Conservation (phyloP, 1,140 invertebrate genomes). For the Achatina immaculata region DNA sequence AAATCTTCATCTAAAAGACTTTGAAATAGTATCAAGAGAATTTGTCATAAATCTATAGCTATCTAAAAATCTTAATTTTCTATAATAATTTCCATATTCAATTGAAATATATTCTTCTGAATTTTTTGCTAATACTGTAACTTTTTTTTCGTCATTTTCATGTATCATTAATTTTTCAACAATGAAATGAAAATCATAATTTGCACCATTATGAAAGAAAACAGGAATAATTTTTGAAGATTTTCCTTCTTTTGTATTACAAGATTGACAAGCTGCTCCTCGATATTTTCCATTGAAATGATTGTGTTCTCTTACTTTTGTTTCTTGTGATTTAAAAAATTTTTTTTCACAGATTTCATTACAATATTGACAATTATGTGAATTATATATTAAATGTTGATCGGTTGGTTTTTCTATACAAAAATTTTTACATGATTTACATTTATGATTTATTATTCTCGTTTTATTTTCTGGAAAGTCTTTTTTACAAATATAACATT, state of each 20-base stretch:
- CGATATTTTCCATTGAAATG: too few species aligned
- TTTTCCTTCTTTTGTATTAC: too few species aligned
- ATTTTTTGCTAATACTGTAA: neutral
- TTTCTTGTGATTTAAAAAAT: neutral
- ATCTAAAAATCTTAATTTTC: slow-evolving; percentile 1
- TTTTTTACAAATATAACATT: slow-evolving; percentile 3
- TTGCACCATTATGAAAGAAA: too few species aligned
- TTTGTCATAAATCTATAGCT: too few species aligned
- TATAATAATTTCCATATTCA: neutral
- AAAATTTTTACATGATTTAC: too few species aligned
- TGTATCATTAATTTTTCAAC: neutral
- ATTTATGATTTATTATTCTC: neutral
- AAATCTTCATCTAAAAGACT: slow-evolving; percentile 6
- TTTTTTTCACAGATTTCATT: slow-evolving; percentile 3
- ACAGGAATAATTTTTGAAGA: too few species aligned
- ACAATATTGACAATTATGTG: too few species aligned
- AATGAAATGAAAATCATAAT: neutral
- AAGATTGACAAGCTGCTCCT: too few species aligned
- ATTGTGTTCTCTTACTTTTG: slow-evolving; percentile 9
- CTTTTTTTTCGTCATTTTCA: neutral
- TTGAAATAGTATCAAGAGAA: too few species aligned
- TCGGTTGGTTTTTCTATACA: too few species aligned
- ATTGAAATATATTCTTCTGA: slow-evolving; percentile 9
- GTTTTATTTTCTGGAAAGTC: neutral
- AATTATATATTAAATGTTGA: too few species aligned